phyloP scores from a whole-genome alignment of 30 jellyfish, hydroid and myxozoan species.

The Pseudorhiza aurosa region DNA sequence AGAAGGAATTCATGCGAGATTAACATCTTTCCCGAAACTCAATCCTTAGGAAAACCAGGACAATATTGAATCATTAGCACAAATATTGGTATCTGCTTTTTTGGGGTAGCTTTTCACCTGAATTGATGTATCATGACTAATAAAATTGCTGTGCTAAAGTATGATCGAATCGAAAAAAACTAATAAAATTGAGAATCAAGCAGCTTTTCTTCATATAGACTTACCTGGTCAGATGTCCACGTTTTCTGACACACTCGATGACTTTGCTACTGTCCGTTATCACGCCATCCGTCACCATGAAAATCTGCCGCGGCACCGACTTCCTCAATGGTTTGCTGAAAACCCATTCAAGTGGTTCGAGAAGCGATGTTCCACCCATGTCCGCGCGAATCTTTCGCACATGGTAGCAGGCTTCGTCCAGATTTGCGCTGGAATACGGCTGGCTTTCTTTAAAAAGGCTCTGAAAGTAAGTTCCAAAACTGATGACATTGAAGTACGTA shows the following conservation, averaged over 20 bases:
- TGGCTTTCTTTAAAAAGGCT: constrained; percentile 81
- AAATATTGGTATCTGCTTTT: too few species aligned
- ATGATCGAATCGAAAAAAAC: too few species aligned
- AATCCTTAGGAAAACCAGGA: too few species aligned
- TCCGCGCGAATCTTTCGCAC: constrained; percentile 81
- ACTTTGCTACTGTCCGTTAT: constrained; percentile 45
- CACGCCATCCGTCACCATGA: constrained; percentile 87
- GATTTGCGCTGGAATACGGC: constrained; percentile 63
- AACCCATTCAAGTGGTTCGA: constrained; percentile 90
- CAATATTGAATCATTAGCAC: too few species aligned
- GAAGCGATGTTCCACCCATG: constrained; percentile 87
- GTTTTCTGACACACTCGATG: constrained; percentile 67
- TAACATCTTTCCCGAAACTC: too few species aligned
- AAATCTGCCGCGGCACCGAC: constrained; percentile 82
- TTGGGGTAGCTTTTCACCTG: too few species aligned
- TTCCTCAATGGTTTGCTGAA: constrained; percentile 57
- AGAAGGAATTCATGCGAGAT: too few species aligned
- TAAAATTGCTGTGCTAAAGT: too few species aligned
- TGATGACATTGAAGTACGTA: constrained; percentile 77
- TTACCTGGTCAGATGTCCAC: constrained; percentile 84
- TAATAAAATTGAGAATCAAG: too few species aligned
- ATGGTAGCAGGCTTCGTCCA: constrained; percentile 75
- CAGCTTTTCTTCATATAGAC: neutral
- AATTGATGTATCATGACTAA: too few species aligned
- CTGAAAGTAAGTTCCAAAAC: constrained; percentile 69